Evolutionary conservation across 2,113 vertebrate species (phyloP), one percentile per base, ranked within the genome.

Genomic region (Athene cunicularia): DNA sequence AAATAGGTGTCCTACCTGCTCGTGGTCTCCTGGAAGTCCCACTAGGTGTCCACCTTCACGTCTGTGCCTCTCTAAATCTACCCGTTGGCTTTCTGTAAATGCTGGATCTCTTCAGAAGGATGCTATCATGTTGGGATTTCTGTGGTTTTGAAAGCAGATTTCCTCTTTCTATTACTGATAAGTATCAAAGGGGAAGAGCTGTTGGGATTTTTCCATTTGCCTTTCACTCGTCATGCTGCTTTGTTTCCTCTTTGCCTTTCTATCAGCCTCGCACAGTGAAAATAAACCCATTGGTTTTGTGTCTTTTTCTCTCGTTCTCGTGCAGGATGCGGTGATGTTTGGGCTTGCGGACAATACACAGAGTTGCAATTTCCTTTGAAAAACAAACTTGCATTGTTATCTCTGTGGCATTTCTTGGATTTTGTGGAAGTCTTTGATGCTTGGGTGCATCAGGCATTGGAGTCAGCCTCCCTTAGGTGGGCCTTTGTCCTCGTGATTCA

Each of bases 171-270:
- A 8, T 90, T 87, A 66, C 84, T 3, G 32, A 52, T 50, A 75
- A 86, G 11, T 73, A 63, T 28, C 63, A 67, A 80, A 93, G 84
- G 73, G 93, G 94, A 97, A 97, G 89, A 95, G 67, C 70, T 39
- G 22, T n/a, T 77, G 93, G 91, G 94, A 90, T 91, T 96, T 96
- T 96, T 97, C 95, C 96, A 91, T 73, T 95, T 66, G 58, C 81
- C 67, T 80, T 90, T 91, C 45, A 15, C n/a, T 87, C 4, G 0
- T 91, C 62, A 9, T 1, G 33, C 84, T 19, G 20, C 84, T 93
- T 89, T 22, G 75, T 80, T 96, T 95, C 81, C 91, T 77, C 71
- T 89, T 62, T 76, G 79, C 84, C 26, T 93, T 93, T 47, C 86
- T 15, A 4, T 82, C 95, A 72, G 68, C 83, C 47, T 50, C 2